phyloP scores from a whole-genome alignment of 2,888 invertebrate genomes.

The Mimas tiliae region DNA sequence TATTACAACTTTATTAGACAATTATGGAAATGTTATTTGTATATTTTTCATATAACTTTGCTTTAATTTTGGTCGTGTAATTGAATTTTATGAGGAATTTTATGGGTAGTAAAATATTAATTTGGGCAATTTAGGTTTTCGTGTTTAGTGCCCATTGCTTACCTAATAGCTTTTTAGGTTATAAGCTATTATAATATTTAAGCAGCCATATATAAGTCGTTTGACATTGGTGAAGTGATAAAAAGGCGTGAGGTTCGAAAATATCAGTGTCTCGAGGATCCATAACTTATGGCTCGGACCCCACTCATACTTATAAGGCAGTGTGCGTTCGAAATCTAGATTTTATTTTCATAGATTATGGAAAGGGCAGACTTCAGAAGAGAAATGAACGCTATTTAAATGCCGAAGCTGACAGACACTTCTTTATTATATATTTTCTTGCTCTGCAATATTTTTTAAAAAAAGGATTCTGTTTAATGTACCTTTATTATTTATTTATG shows the following conservation, averaged over 20 bases:
- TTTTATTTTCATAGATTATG: not conserved
- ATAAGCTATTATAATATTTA: not conserved
- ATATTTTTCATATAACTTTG: not conserved
- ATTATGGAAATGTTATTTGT: constrained; percentile 9
- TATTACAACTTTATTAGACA: not conserved
- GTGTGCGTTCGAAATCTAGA: not conserved
- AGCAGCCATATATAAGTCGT: not conserved
- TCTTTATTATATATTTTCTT: too few relatives aligned
- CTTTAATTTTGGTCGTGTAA: not conserved
- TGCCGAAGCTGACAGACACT: too few relatives aligned
- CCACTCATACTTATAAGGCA: constrained; percentile 3
- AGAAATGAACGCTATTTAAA: not conserved
- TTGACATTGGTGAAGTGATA: constrained; percentile 16
- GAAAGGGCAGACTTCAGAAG: too few relatives aligned
- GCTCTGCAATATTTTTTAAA: too few relatives aligned
- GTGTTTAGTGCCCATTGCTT: not conserved
- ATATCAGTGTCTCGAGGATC: constrained; percentile 4
- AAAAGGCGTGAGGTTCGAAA: not conserved
- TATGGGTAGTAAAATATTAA: not conserved
- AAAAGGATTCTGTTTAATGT: too few relatives aligned
- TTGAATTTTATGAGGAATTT: not conserved
- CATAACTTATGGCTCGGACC: constrained; percentile 5
- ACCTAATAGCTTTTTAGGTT: not conserved
- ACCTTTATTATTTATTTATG: too few relatives aligned
- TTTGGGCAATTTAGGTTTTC: not conserved